Conservation (phyloP, 2,888 invertebrate species). For the Thymelicus lineola region DNA sequence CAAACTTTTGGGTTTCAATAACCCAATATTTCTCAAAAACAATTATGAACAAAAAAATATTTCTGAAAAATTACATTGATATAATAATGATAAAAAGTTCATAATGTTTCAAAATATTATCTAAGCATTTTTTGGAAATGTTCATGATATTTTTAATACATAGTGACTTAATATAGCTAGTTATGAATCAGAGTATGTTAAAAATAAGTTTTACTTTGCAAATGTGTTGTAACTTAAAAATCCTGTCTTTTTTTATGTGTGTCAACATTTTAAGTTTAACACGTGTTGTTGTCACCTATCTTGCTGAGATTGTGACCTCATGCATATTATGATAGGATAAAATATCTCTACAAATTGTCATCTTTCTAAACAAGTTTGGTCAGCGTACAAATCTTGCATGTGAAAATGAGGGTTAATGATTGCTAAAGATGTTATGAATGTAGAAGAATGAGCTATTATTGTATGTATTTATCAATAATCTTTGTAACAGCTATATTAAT, state of each 20-base stretch:
- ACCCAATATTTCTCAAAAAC: no score
- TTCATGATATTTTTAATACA: no score
- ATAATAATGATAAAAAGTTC: no score
- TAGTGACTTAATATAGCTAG: neutral
- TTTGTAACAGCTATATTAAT: slow-evolving; percentile 36
- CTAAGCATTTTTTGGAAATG: no score
- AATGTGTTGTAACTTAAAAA: slow-evolving; percentile 3
- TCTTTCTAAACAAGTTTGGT: neutral
- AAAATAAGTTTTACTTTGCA: slow-evolving; percentile 7
- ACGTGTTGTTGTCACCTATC: neutral
- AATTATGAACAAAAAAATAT: no score
- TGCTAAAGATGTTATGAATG: slow-evolving; percentile 40
- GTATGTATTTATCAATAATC: slow-evolving; percentile 52
- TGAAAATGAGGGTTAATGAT: slow-evolving; percentile 17
- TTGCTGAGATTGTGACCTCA: neutral
- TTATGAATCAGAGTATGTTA: slow-evolving; percentile 12
- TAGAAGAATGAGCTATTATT: slow-evolving; percentile 45
- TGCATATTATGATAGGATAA: neutral
- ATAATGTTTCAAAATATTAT: no score
- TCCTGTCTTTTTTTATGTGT: neutral
- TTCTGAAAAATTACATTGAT: no score
- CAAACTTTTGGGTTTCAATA: no score
- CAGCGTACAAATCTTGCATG: slow-evolving; percentile 20
- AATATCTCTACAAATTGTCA: neutral
- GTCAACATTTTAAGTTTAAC: neutral